phyloP scores from a whole-genome alignment of 2,113 vertebrate species.

The Columba livia region DNA sequence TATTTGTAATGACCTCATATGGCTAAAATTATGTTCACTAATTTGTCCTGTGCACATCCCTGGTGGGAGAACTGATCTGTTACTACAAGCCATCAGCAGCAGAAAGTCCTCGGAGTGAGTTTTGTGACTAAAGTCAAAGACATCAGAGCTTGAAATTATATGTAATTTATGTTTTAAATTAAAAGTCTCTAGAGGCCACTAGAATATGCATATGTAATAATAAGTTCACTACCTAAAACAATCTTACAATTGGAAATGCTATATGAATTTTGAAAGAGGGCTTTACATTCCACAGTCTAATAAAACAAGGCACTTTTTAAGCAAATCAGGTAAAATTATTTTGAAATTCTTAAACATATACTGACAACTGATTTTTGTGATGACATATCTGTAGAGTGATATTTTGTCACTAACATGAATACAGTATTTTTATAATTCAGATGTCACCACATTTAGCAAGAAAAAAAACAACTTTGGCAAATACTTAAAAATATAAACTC shows the following conservation, averaged over 20 bases:
- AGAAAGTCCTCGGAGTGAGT: not conserved
- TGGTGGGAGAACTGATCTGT: not conserved
- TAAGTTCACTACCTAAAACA: not conserved
- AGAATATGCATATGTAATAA: not conserved
- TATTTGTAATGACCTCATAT: constrained; percentile 20
- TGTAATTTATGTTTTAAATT: constrained; percentile 19
- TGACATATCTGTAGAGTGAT: not conserved
- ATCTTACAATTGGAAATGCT: not conserved
- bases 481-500: not conserved
- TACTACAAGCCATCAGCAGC: not conserved
- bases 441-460: not conserved
- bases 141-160: not conserved
- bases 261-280: not conserved
- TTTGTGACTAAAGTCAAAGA: not conserved
- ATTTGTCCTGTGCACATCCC: constrained; percentile 10
- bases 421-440: not conserved
- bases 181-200: not conserved
- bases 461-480: not conserved
- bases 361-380: not conserved
- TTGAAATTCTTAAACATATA: not conserved
- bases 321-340: not conserved
- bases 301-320: not conserved
- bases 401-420: not conserved
- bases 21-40: not conserved
- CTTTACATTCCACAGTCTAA: not conserved